Evolutionary conservation across 2,797 vertebrate genomes (phyloP), one percentile per base, ranked within the genome.

Genomic region (Sebastolobus alascanus): DNA sequence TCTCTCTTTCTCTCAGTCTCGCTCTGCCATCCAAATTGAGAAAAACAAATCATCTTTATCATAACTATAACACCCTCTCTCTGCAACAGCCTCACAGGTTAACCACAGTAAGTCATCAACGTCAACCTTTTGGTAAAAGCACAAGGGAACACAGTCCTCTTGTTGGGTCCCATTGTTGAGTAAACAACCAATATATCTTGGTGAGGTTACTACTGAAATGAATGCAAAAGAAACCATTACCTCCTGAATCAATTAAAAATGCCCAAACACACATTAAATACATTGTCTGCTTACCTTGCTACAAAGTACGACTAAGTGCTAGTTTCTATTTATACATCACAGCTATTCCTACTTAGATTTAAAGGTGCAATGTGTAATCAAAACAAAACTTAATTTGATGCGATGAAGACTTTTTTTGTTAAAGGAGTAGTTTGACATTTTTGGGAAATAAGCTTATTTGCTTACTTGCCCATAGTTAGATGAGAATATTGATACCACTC

Each of bases 291-390:
- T 20, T 38, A 12, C 6, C 12, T 16, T 29, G 20, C 75, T n/a
- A 40, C 16, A 68, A 6, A 25, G 25, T 25, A 25, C 25, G 1
- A 25, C 25, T 25, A 65, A 43, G 6, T 29, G 2, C 13, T 73
- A 66, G 11, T 46, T 29, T 54, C 16, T 46, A 67, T 59, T 7
- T 22, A 40, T 25, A 83, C 68, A 77, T 33, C 73, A 85, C 13
- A 74, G 12, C 79, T 82, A 71, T 31, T 83, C 8, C 68, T 75
- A 75, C 40, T 37, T 22, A 69, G 5, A 69, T 55, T 55, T 12
- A 82, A 84, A 92, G 88, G 86, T 90, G 90, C 81, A 84, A 91
- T 77, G 59, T 90, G 91, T 90, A 85, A 82, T 46, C 12, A 25
- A 79, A 65, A 20, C 14, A 50, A 25, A 82, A 29, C 4, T 8